Conservation (phyloP, 1,140 invertebrate species). For the Bombus haemorrhoidalis region DNA sequence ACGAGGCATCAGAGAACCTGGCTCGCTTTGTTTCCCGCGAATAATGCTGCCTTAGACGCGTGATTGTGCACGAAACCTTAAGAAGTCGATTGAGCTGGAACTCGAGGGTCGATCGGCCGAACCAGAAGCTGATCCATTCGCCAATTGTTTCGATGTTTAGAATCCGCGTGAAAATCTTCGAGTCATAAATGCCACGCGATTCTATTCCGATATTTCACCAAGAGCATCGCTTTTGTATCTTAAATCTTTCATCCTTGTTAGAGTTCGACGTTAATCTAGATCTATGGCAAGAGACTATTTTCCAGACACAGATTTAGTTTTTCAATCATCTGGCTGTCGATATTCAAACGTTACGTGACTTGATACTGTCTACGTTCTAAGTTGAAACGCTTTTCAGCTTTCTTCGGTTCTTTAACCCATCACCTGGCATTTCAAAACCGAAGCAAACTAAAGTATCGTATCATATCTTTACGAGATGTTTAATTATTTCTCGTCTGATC, state of each 20-base stretch:
- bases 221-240: no score
- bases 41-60: not conserved
- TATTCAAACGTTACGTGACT: no score
- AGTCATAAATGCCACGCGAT: not conserved
- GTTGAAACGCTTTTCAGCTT: no score
- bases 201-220: not conserved
- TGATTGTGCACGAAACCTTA: not conserved
- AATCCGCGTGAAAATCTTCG: not conserved
- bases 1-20: not conserved
- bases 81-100: not conserved
- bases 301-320: no score
- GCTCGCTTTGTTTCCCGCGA: conserved; percentile 16
- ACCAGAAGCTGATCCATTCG: not conserved
- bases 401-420: no score
- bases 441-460: no score
- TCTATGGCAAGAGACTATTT: no score
- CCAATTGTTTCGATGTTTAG: not conserved
- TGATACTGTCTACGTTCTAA: no score
- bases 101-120: not conserved
- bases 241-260: not conserved
- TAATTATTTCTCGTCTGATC: no score
- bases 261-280: not conserved
- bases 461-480: no score
- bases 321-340: no score
- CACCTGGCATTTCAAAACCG: no score